phyloP scores from a whole-genome alignment of 2,113 vertebrate species.

The Rhea pennata region DNA sequence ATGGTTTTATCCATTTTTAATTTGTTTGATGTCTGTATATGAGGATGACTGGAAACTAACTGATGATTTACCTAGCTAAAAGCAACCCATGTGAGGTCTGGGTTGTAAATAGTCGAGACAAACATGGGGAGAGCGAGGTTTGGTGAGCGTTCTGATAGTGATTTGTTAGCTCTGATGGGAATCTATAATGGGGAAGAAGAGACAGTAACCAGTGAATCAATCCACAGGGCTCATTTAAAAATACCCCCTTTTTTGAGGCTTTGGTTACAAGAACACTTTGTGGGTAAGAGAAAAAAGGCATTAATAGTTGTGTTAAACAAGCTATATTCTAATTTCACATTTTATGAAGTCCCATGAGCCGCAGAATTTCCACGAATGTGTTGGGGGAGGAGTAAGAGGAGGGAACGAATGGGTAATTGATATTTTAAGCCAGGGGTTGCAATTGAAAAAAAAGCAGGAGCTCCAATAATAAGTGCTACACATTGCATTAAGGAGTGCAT shows the following conservation, averaged over 20 bases:
- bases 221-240: background rate
- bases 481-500: background rate
- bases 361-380: background rate
- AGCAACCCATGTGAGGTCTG: background rate
- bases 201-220: conserved; percentile 44
- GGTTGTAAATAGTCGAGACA: background rate
- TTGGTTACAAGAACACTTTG: conserved; percentile 64
- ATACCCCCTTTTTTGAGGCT: conserved; percentile 56
- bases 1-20: background rate
- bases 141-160: background rate
- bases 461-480: background rate
- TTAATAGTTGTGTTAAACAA: background rate
- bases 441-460: background rate
- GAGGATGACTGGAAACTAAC: background rate
- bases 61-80: background rate
- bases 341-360: background rate
- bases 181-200: conserved; percentile 32
- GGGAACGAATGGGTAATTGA: background rate
- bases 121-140: background rate
- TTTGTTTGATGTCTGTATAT: background rate
- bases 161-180: conserved; percentile 34
- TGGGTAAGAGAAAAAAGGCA: conserved; percentile 4
- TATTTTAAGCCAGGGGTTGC: background rate
- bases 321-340: background rate
- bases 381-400: background rate